Evolutionary conservation across 2,797 vertebrate genomes (phyloP).

Genomic region (Steatocranus sp.): DNA sequence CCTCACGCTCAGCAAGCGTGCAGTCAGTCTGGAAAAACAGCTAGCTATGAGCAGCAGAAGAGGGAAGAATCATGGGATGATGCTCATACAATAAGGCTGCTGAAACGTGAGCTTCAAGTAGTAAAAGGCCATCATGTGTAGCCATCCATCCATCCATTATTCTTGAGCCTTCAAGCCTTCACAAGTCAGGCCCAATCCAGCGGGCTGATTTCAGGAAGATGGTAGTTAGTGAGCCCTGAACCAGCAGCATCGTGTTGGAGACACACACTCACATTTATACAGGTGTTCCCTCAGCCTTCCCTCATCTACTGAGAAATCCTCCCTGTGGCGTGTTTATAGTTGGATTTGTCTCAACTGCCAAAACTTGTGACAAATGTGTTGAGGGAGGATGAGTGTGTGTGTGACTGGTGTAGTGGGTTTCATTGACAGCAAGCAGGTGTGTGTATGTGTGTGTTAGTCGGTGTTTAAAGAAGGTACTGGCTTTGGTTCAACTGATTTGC

Average conservation of each 20-base stretch:
- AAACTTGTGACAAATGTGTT: slow-evolving; percentile 59
- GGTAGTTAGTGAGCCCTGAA: neutral
- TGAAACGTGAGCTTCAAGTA: neutral
- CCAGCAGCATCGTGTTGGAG: neutral
- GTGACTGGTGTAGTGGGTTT: neutral
- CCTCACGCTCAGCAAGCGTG: neutral
- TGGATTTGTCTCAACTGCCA: slow-evolving; percentile 53
- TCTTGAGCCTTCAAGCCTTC: neutral
- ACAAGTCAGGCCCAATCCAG: neutral
- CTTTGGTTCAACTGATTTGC: neutral
- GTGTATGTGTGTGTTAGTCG: neutral
- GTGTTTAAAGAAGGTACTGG: neutral
- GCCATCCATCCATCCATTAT: neutral
- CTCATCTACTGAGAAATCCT: slow-evolving; percentile 32
- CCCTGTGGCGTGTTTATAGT: slow-evolving; percentile 59
- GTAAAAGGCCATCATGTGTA: neutral
- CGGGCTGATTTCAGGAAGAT: neutral
- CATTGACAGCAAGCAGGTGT: neutral
- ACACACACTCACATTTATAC: neutral
- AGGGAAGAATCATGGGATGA: neutral
- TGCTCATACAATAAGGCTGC: neutral
- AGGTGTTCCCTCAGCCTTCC: slow-evolving; percentile 7
- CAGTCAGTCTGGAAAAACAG: neutral
- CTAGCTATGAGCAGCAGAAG: neutral
- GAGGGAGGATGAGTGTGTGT: slow-evolving; percentile 15